Evolutionary conservation across 2,888 invertebrate species (phyloP).

Genomic region (Autographa pulchrina): DNA sequence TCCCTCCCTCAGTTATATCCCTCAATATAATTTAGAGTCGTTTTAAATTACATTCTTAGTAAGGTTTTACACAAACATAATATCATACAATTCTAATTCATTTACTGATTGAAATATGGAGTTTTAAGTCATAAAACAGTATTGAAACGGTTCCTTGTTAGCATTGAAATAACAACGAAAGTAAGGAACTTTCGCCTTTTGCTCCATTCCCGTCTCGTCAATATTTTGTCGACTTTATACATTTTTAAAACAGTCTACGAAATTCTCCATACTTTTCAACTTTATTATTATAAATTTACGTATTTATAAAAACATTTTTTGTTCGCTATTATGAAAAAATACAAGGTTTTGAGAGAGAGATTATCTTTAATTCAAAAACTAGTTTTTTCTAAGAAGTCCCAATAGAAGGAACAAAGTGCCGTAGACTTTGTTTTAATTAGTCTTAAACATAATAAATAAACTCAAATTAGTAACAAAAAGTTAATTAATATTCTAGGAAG

Average conservation of each 20-base stretch:
- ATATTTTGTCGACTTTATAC: not conserved
- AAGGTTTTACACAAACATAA: no score
- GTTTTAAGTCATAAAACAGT: not conserved
- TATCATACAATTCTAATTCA: no score
- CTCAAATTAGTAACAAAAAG: not conserved
- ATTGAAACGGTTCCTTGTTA: not conserved
- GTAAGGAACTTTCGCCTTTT: not conserved
- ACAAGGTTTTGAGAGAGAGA: no score
- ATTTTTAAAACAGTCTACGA: not conserved
- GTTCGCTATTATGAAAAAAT: no score
- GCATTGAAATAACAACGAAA: not conserved
- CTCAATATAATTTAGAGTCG: no score
- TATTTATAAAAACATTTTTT: not conserved
- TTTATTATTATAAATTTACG: not conserved
- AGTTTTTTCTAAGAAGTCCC: not conserved
- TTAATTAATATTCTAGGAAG: not conserved
- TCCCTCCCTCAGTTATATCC: no score
- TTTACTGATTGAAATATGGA: not conserved
- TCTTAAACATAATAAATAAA: not conserved
- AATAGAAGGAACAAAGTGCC: not conserved
- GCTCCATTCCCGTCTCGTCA: not conserved
- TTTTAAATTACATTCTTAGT: no score
- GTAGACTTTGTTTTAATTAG: slow-evolving; percentile 1
- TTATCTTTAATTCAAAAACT: not conserved
- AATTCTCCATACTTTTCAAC: not conserved